Evolutionary conservation across 2,797 vertebrate genomes (phyloP).

Genomic region (Aratinga solstitialis): DNA sequence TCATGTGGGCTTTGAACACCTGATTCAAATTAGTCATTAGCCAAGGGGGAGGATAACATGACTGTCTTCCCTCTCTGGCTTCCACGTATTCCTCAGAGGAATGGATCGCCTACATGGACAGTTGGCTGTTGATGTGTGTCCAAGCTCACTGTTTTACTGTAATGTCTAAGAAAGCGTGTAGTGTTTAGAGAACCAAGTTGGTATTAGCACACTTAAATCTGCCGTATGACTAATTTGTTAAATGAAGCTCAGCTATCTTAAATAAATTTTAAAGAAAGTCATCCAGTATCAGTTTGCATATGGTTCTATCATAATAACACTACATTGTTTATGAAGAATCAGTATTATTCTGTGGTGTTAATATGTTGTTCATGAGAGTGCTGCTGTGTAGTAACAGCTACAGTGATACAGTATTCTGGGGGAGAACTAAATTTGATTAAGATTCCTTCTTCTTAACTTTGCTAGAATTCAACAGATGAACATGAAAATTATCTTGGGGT

Average conservation of each 20-base stretch:
- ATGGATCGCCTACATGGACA: background rate
- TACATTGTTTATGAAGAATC: background rate
- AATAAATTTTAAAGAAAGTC: background rate
- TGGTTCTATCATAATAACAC: background rate
- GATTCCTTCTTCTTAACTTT: background rate
- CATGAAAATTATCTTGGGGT: background rate
- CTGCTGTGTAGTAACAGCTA: background rate
- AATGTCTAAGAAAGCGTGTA: background rate
- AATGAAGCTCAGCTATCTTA: background rate
- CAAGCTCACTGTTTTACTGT: background rate
- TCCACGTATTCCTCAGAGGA: background rate
- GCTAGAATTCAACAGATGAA: background rate
- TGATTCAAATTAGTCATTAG: background rate
- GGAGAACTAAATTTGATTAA: background rate
- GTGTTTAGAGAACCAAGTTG: background rate
- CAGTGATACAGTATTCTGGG: background rate
- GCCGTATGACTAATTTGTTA: background rate
- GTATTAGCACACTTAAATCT: background rate
- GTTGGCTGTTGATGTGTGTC: background rate
- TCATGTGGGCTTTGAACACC: background rate
- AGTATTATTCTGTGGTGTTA: background rate
- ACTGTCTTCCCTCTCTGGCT: background rate
- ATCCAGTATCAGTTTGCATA: background rate
- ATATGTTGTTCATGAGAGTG: background rate
- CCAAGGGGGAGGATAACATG: fast-evolving